These are phyloP conservation scores for Cephonodes hylas DNA, from an alignment of 2,888 invertebrate genomes.

Conservation along the genomic window DNA sequence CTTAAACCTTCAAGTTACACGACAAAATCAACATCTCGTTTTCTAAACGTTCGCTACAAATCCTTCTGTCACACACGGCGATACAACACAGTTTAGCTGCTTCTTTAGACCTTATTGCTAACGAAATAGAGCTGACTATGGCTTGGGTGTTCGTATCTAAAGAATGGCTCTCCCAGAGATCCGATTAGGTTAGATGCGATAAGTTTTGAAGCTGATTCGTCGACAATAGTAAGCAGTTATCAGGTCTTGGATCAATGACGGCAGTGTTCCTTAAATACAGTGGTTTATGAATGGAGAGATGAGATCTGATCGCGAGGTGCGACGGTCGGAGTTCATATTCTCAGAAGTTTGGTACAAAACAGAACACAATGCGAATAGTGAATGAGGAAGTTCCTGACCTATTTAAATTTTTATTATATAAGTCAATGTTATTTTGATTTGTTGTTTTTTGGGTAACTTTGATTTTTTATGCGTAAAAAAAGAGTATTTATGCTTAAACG, in stretches of 20 bases:
- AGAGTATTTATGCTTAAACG: too few species aligned
- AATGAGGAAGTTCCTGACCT: constrained; percentile 1
- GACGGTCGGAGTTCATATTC: constrained; percentile 47
- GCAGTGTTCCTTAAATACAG: constrained; percentile 66
- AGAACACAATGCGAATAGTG: constrained; percentile 9
- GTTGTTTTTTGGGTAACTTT: not conserved
- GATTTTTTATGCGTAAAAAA: not conserved
- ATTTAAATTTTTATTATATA: not conserved
- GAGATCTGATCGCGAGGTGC: constrained; percentile 43
- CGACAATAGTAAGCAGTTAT: constrained; percentile 63
- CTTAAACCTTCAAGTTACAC: constrained; percentile 64
- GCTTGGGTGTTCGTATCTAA: constrained; percentile 6
- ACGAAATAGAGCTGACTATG: constrained; percentile 30
- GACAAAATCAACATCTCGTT: constrained; percentile 75
- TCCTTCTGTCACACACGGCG: constrained; percentile 67
- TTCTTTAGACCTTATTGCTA: constrained; percentile 17
- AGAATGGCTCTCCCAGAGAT: constrained; percentile 51
- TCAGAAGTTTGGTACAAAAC: constrained; percentile 27
- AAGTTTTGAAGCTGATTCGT: constrained; percentile 63
- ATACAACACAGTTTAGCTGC: constrained; percentile 30
- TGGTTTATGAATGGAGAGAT: constrained; percentile 56
- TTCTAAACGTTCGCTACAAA: constrained; percentile 73
- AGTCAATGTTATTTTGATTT: not conserved
- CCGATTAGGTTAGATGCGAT: constrained; percentile 74
- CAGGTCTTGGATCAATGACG: constrained; percentile 51